phyloP scores from a whole-genome alignment of 1,140 invertebrate genomes.

The Aphidius gifuensis region DNA sequence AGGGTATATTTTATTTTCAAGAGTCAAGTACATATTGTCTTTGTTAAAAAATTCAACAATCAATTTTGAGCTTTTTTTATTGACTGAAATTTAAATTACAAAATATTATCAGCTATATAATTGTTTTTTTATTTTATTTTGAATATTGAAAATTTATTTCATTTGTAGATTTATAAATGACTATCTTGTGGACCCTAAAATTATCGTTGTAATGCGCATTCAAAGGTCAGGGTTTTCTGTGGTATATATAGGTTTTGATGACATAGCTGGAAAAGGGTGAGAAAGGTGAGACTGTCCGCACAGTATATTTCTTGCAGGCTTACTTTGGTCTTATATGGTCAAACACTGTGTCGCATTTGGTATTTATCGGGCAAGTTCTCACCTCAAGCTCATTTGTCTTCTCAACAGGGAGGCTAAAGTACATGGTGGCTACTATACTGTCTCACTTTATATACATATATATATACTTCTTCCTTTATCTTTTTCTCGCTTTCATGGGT shows the following conservation, averaged over 20 bases:
- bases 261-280: constrained; percentile 17
- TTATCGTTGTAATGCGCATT: too few relatives aligned
- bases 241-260: constrained; percentile 9
- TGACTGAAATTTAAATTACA: too few relatives aligned
- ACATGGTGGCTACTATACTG: constrained; percentile 32
- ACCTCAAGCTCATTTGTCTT: constrained; percentile 58
- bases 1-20: too few relatives aligned
- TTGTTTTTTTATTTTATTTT: too few relatives aligned
- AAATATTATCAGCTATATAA: too few relatives aligned
- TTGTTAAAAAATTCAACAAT: too few relatives aligned
- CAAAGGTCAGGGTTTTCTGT: too few relatives aligned
- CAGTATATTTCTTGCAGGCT: constrained; percentile 47
- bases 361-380: constrained; percentile 59
- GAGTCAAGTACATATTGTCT: too few relatives aligned
- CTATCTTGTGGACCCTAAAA: too few relatives aligned
- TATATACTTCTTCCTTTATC: neutral
- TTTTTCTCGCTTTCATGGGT: neutral
- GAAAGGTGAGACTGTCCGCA: constrained; percentile 30
- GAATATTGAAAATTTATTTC: too few relatives aligned
- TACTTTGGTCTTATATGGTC: constrained; percentile 48
- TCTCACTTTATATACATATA: constrained; percentile 9
- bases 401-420: constrained; percentile 36
- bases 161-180: too few relatives aligned
- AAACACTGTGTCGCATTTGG: constrained; percentile 56
- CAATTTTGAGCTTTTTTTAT: too few relatives aligned